These are phyloP conservation scores for Ditula angustiorana DNA, from an alignment of 2,888 invertebrate species.

Conservation along the genomic window DNA sequence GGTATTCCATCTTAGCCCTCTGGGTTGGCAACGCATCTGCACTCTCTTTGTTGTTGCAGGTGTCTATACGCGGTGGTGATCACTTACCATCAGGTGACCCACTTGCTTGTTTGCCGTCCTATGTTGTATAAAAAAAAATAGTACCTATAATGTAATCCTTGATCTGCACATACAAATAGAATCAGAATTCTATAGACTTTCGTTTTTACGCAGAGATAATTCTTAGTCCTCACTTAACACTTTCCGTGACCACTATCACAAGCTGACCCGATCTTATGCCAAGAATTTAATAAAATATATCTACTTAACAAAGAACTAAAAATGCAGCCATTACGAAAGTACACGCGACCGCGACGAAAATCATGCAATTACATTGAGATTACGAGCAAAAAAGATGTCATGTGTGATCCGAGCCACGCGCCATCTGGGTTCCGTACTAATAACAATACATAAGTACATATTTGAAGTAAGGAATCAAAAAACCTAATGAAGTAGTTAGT, in stretches of 20 bases:
- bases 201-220: too few species aligned
- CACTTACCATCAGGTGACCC: too few species aligned
- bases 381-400: conserved; percentile 19
- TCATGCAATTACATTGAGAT: conserved; percentile 26
- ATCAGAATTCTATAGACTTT: too few species aligned
- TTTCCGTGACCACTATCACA: background rate
- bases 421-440: background rate
- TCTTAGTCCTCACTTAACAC: background rate
- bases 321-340: background rate
- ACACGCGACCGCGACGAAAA: conserved; percentile 12
- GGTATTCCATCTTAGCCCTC: too few species aligned
- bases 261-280: background rate
- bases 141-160: too few species aligned
- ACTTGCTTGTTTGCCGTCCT: too few species aligned
- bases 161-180: too few species aligned
- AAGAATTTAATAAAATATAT: background rate
- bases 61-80: too few species aligned
- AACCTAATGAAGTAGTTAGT: background rate
- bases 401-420: background rate
- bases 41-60: too few species aligned
- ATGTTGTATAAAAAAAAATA: too few species aligned
- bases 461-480: background rate
- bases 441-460: background rate
- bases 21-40: too few species aligned
- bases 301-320: background rate